Evolutionary conservation across 2,797 vertebrate genomes (phyloP), one percentile per base, ranked within the genome.

Genomic region (Poeciliopsis paucimaculata): DNA sequence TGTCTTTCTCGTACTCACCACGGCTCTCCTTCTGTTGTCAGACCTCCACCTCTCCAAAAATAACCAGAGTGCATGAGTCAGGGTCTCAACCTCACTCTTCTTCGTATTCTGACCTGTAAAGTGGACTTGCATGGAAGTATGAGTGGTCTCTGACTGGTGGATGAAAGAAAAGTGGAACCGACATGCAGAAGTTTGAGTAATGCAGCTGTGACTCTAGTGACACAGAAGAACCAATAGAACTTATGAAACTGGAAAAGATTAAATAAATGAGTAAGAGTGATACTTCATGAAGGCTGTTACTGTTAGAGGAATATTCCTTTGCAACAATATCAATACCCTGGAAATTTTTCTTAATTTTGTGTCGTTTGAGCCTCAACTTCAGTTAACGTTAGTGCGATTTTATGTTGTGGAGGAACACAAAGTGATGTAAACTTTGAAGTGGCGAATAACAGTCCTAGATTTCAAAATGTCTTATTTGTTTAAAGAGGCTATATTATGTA

Each of bases 11-110:
- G 72, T 78, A 57, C 78, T 64, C 5, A 11, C 71, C 75, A 72
- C 68, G 57, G 5, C 51, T 20, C 60, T 47, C 23, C 62, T 39
- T 70, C 55, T 46, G 43, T 64, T 64, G 36, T 55, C 36, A 0
- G 28, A 78, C 73, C 87, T 62, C 73, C 49, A 18, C 31, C 31
- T 7, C 74, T 92, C 87, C 90, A 91, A 41, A 91, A 92, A 93
- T 92, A 92, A 84, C 79, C 51, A n/a, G 39, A 2, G n/a, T 6
- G 36, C 75, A 55, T 86, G 84, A 90, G 79, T 91, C 89, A 88
- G 80, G 81, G 66, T 75, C 72, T 78, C 72, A 16, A 66, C 72
- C 66, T 74, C 84, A 66, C 78, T 75, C 20, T 75, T 78, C 41
- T 60, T 78, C 43, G 68, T 57, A 47, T 78, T n/a, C 62, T 76